Percentiles rank a stretch among this genome's conserved stretches.
Conservation (phyloP, 2,113 vertebrate species). For the Ahaetulla prasina region DNA sequence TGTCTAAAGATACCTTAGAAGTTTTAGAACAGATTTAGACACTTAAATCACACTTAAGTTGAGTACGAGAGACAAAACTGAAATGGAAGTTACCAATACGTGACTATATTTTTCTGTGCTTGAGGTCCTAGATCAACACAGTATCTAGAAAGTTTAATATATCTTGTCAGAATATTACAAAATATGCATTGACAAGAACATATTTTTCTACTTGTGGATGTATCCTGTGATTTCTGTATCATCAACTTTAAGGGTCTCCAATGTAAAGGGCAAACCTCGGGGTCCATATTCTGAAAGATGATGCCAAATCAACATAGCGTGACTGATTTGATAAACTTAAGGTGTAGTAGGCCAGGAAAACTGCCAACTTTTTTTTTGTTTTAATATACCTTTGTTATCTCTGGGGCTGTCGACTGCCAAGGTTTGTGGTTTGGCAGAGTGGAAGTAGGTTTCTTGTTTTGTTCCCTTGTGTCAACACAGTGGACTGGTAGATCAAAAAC, state of each 20-base stretch:
- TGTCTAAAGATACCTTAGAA: neutral
- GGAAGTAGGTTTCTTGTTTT: conserved; percentile 17
- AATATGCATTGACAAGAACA: neutral
- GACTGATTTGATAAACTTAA: conserved; percentile 63
- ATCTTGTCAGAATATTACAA: neutral
- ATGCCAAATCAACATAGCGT: conserved; percentile 48
- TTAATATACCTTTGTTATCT: conserved; percentile 58
- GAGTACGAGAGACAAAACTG: neutral
- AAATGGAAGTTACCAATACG: neutral
- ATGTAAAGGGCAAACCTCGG: neutral
- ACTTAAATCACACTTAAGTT: neutral
- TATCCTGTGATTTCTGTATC: neutral
- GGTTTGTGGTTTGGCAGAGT: conserved; percentile 60
- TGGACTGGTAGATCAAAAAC: conserved; percentile 40
- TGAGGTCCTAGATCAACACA: neutral
- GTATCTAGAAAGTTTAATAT: neutral
- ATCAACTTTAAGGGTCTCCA: neutral
- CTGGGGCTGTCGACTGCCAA: conserved; percentile 50
- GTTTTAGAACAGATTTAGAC: neutral
- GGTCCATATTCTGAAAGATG: conserved; percentile 7
- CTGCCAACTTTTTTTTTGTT: conserved; percentile 50
- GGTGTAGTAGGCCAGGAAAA: conserved; percentile 54
- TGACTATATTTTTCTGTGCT: neutral
- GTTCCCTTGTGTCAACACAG: conserved; percentile 40
- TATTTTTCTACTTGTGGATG: conserved; percentile 9